These are phyloP conservation scores for Pachyseris speciosa DNA, from an alignment of 64 coral and sea anemone genomes.

Conservation along the genomic window DNA sequence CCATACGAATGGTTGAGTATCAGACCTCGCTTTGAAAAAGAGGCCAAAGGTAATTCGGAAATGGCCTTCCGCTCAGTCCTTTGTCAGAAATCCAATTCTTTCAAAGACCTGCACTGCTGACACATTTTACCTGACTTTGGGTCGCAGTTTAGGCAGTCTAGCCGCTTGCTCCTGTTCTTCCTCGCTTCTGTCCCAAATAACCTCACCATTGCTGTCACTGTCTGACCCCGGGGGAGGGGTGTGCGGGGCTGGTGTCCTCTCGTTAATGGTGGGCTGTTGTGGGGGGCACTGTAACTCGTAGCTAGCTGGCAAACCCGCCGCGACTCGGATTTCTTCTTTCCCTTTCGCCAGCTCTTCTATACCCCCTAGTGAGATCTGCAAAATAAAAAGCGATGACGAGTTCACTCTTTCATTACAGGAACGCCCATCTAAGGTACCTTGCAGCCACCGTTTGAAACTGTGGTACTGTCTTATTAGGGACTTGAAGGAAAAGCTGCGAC, in stretches of 20 bases:
- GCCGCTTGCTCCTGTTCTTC: background rate
- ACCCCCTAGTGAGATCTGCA: slow-evolving; percentile 66
- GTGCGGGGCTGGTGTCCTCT: slow-evolving; percentile 43
- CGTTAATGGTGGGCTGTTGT: background rate
- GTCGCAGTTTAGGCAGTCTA: slow-evolving; percentile 53
- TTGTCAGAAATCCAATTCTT: too few species aligned
- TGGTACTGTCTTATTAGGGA: too few species aligned
- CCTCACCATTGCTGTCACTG: slow-evolving; percentile 28
- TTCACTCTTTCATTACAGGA: too few species aligned
- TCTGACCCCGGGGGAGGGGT: slow-evolving; percentile 57
- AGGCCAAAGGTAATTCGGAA: too few species aligned
- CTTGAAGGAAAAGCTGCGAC: too few species aligned
- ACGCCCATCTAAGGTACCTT: too few species aligned
- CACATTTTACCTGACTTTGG: slow-evolving; percentile 69
- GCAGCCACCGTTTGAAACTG: too few species aligned
- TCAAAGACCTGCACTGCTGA: too few species aligned
- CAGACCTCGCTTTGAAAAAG: too few species aligned
- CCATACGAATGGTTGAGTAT: too few species aligned
- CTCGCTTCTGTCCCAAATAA: slow-evolving; percentile 9
- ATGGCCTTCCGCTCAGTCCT: too few species aligned
- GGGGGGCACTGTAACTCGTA: slow-evolving; percentile 66
- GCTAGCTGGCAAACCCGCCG: slow-evolving; percentile 53
- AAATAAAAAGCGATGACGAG: background rate
- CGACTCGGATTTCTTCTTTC: slow-evolving; percentile 69
- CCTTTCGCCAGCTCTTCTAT: slow-evolving; percentile 57